Conservation (phyloP, 2,797 vertebrate species). For the Tenualosa thibaudeaui region DNA sequence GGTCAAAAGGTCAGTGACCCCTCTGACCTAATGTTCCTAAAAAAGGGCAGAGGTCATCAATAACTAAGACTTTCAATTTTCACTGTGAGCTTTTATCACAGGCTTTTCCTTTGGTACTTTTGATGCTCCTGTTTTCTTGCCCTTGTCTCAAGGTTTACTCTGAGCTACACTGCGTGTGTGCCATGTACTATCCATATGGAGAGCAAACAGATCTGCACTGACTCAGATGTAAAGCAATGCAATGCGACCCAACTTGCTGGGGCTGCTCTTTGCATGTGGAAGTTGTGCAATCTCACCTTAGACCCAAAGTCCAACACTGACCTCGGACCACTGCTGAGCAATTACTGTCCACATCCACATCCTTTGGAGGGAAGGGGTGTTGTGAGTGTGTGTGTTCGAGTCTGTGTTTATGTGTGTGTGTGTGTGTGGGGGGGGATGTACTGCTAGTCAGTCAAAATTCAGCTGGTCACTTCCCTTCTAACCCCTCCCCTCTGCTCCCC, state of each 20-base stretch:
- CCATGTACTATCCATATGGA: neutral
- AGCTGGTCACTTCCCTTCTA: neutral
- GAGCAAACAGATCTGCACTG: neutral
- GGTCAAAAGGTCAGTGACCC: neutral
- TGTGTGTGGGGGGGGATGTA: neutral
- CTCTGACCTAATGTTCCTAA: neutral
- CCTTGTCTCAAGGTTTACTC: neutral
- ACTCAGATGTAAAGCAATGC: neutral
- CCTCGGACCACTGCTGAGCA: neutral
- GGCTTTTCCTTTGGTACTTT: neutral
- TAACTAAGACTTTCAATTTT: neutral
- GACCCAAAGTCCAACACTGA: neutral
- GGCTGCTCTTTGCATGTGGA: neutral
- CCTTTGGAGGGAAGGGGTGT: neutral
- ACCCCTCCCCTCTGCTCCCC: too few relatives aligned
- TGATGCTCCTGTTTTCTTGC: neutral
- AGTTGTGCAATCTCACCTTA: constrained; percentile 12
- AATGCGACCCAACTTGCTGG: neutral
- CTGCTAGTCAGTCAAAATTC: neutral
- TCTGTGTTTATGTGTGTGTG: neutral
- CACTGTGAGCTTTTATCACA: neutral
- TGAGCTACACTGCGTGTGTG: neutral
- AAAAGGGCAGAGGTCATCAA: neutral
- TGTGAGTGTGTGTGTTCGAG: too few relatives aligned
- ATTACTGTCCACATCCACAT: neutral